Percentiles rank a stretch among this genome's conserved stretches.
phyloP scores from a whole-genome alignment of 1,140 invertebrate species.

The Temnothorax longispinosus region DNA sequence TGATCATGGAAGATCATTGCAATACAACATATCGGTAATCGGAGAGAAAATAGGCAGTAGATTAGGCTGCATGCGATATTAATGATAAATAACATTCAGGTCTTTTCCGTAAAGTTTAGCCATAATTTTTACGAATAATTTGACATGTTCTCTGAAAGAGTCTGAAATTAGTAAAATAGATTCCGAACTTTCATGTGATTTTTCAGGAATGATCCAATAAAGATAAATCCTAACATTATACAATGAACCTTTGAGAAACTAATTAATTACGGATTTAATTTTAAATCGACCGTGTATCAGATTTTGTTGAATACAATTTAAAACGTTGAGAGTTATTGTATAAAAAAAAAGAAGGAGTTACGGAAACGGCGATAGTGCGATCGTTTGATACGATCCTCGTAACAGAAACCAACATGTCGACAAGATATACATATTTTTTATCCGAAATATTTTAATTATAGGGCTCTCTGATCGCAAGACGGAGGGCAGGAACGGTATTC shows the following conservation, averaged over 20 bases:
- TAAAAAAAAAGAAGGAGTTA: background rate
- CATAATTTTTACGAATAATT: background rate
- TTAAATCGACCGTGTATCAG: background rate
- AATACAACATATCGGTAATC: constrained; percentile 67
- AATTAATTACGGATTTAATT: background rate
- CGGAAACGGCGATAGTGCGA: background rate
- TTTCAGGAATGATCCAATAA: background rate
- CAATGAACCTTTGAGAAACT: constrained; percentile 3
- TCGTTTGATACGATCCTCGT: constrained; percentile 40
- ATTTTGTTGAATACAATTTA: constrained; percentile 26
- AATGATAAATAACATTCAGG: constrained; percentile 32
- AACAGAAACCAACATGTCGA: constrained; percentile 67
- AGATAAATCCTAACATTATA: background rate
- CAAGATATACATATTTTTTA: constrained; percentile 79
- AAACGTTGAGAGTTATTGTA: constrained; percentile 8
- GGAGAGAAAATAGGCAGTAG: constrained; percentile 12
- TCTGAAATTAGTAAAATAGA: constrained; percentile 7
- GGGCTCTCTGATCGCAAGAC: constrained; percentile 36
- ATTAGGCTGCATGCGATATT: constrained; percentile 3
- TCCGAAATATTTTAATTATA: constrained; percentile 77
- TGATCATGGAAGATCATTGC: constrained; percentile 1
- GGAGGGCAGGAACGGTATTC: constrained; percentile 27
- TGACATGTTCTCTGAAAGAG: background rate
- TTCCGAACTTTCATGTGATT: background rate
- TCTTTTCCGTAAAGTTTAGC: background rate